Base-by-base conservation (phyloP, 1,140 invertebrate genomes). In the Drosophila prosaltans region DNA sequence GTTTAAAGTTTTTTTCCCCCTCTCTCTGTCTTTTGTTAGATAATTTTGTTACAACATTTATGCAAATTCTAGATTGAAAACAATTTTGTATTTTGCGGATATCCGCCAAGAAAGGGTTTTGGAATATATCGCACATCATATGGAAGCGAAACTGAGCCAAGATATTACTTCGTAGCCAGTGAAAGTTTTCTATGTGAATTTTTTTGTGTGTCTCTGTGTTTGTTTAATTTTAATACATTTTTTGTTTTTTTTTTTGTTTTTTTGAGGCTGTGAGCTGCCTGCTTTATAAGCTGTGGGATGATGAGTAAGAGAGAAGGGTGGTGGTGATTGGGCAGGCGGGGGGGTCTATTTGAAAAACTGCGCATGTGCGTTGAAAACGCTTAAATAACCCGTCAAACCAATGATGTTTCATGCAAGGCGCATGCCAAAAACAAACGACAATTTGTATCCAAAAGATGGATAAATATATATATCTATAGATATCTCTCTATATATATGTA, bases 161-260 rank as follows among this genome's bases (percentile, higher is more conserved):
- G 28, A 67, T 54, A 40, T 30, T 16, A 74, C 48, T 54, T 45
- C 66, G 45, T 58, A 74, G 32, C 55, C 36, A 86, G 83, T 88
- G 83, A 88, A 86, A 86, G 83, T 86, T 88, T 81, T 88, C 83
- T 88, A 88, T 82, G 72, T 79, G 74, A 74, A 60, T 64, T 57
- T 43, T 64, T 57, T 43, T 64, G 36, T 55, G 32, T 41, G 62
- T 39, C 9, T 32, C 2, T 11, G 6, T 26, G 16, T 48, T 2
- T 16, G 51, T 39, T 24, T 45, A 11, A 61, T 61, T 39, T 36
- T 26, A 48, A 24, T 64, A 64, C 32, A 36, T 69, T 62, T 58
- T 64, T 69, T 69, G 55, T 59, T 48, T 32, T 36, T 64, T 64
- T 69, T 62, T 59, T 48, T 32, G 45, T 43, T 30, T 62, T 43